Base-by-base conservation (phyloP, 1,140 invertebrate genomes). In the Laupala kohalensis region DNA sequence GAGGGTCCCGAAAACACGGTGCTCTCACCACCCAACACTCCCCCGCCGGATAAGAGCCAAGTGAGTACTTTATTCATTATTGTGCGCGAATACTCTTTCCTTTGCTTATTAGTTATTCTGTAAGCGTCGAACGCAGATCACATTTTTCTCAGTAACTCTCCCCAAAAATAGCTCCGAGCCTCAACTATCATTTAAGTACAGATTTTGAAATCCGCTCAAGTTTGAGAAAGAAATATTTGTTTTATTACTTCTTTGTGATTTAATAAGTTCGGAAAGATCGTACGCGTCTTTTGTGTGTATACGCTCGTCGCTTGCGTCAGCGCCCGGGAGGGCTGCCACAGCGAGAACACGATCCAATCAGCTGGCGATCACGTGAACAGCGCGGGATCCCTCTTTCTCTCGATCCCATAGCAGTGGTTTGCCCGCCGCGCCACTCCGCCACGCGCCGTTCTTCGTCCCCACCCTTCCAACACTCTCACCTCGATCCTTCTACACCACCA, bases 321-420 rank as follows among this genome's bases (percentile, higher is more conserved):
- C 28, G 66, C 25, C 28, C 66, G n/a, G 3, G 37, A 9, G 66
- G 25, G 25, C 25, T n/a, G 66, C 28, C 66, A 67, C 66, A 19
- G 19, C n/a, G 6, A 26, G 6, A 19, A 26, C 66, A 67, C 66
- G 66, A 15, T 12, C 3, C 26, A 15, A 15, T 28, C 66, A 67
- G 66, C 66, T 67, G 66, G 25, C n/a, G 25, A 27, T 67, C 66
- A 67, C 66, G 66, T 67, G 66, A 67, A 67, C 66, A 67, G 66
- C 26, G 66, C 12, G 64, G 64, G n/a, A 25, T n/a, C 26, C 24
- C 25, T 26, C 66, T 15, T 26, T 26, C 28, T n/a, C 66, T 19
- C 28, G 25, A 25, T 24, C 64, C 64, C 23, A 6, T 67, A 25
- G 25, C 66, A 28, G 3, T 25, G 66, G 64, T 27, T 27, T 67